A percentile compares a stretch with the other conserved stretches of the same genome.
These are phyloP conservation scores for Drosophila biarmipes DNA, from an alignment of 1,140 invertebrate genomes.

Conservation along the genomic window DNA sequence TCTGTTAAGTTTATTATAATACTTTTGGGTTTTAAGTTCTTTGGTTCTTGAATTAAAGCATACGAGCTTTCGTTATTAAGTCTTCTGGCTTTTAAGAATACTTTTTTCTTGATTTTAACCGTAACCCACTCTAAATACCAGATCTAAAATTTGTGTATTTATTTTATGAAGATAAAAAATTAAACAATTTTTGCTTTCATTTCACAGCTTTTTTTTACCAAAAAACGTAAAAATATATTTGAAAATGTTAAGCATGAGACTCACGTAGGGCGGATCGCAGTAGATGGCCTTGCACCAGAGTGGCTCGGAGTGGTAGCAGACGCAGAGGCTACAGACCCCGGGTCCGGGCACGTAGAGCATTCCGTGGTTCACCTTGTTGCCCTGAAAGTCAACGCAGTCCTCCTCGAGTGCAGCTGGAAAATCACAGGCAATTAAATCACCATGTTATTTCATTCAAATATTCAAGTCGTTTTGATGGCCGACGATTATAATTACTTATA, in stretches of 20 bases:
- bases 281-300: constrained; percentile 94
- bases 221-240: too few relatives aligned
- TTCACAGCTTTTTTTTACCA: too few relatives aligned
- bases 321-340: constrained; percentile 93
- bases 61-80: too few relatives aligned
- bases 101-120: too few relatives aligned
- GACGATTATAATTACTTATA: not conserved
- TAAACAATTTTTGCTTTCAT: too few relatives aligned
- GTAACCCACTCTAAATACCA: too few relatives aligned
- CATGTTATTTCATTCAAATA: not conserved
- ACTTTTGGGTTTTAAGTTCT: too few relatives aligned
- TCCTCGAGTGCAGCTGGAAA: constrained; percentile 88
- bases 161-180: too few relatives aligned
- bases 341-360: constrained; percentile 93
- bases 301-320: constrained; percentile 93
- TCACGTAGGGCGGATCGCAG: constrained; percentile 93
- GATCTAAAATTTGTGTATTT: too few relatives aligned
- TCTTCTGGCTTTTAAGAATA: too few relatives aligned
- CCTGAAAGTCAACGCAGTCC: constrained; percentile 92
- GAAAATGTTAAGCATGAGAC: constrained; percentile 62
- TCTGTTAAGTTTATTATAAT: too few relatives aligned
- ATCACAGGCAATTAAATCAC: not conserved
- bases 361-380: constrained; percentile 90
- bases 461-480: not conserved
- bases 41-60: too few relatives aligned